Evolutionary conservation across 64 coral and sea anemone species (phyloP).

Genomic region (Montipora capricornis): DNA sequence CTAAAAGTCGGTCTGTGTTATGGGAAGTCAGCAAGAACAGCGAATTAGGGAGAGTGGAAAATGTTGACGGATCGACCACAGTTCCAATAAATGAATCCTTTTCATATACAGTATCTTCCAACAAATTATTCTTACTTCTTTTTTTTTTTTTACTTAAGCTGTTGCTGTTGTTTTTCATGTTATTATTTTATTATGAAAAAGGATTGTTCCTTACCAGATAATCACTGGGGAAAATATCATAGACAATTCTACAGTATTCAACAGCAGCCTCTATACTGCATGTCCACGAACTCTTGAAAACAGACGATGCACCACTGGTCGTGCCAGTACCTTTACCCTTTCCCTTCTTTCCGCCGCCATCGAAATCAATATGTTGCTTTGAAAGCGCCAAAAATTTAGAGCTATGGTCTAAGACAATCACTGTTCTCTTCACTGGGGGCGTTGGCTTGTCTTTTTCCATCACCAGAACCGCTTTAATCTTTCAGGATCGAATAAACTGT

Average conservation of each 20-base stretch:
- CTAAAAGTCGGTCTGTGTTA: too few relatives aligned
- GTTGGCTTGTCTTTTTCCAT: not conserved
- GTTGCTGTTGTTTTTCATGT: not conserved
- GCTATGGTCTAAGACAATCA: conserved; percentile 90
- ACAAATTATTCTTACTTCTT: too few relatives aligned
- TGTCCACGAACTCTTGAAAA: conserved; percentile 94
- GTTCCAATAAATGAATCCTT: too few relatives aligned
- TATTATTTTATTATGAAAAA: not conserved
- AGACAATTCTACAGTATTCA: conserved; percentile 98
- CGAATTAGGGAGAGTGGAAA: too few relatives aligned
- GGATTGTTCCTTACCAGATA: conserved; percentile 69
- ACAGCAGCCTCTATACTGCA: conserved; percentile 92
- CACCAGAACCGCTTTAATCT: not conserved
- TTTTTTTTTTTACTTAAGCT: too few relatives aligned
- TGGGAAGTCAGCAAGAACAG: too few relatives aligned
- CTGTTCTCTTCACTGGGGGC: conserved; percentile 70
- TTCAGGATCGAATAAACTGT: not conserved
- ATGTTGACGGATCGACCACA: too few relatives aligned
- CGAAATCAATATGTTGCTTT: conserved; percentile 94
- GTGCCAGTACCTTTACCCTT: conserved; percentile 50
- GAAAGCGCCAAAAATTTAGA: conserved; percentile 77
- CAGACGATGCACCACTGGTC: conserved; percentile 24
- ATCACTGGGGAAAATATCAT: conserved; percentile 94
- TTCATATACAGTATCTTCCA: too few relatives aligned
- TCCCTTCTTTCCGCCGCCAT: conserved; percentile 76